Conservation (phyloP, 2,888 invertebrate species). For the Conchocele bisecta region DNA sequence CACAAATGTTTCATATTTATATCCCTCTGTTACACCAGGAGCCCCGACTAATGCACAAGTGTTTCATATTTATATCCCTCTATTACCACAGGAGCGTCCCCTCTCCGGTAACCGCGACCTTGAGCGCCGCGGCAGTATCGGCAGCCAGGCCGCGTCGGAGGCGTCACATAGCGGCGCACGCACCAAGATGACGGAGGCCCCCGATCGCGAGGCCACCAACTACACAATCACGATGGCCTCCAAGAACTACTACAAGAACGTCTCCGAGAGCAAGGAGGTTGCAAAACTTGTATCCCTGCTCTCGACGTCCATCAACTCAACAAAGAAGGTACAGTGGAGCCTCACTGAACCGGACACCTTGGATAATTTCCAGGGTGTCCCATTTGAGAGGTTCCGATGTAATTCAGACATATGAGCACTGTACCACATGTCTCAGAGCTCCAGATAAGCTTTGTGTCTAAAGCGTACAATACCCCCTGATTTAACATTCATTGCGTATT, state of each 20-base stretch:
- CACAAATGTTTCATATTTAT: too few species aligned
- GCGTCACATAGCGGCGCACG: slow-evolving; percentile 74
- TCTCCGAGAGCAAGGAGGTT: slow-evolving; percentile 93
- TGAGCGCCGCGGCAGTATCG: slow-evolving; percentile 70
- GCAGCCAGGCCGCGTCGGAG: slow-evolving; percentile 76
- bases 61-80: too few species aligned
- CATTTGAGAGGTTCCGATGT: too few species aligned
- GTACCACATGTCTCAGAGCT: too few species aligned
- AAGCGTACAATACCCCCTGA: too few species aligned
- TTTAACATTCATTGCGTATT: too few species aligned
- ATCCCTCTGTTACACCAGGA: too few species aligned
- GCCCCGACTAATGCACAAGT: too few species aligned
- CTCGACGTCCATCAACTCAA: slow-evolving; percentile 91
- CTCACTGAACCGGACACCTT: too few species aligned
- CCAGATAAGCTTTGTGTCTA: too few species aligned
- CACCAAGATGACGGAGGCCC: slow-evolving; percentile 63
- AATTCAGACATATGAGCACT: too few species aligned
- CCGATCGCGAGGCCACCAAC: slow-evolving; percentile 61
- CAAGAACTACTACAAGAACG: slow-evolving; percentile 83
- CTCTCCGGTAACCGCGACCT: slow-evolving; percentile 55
- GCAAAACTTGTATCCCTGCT: slow-evolving; percentile 92
- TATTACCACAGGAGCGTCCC: slow-evolving; percentile 34
- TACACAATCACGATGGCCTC: slow-evolving; percentile 71
- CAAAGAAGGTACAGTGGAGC: slow-evolving; percentile 80
- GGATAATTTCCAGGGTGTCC: too few species aligned